Conservation (phyloP, 2,797 vertebrate genomes). For the Arctocebus calabarensis region DNA sequence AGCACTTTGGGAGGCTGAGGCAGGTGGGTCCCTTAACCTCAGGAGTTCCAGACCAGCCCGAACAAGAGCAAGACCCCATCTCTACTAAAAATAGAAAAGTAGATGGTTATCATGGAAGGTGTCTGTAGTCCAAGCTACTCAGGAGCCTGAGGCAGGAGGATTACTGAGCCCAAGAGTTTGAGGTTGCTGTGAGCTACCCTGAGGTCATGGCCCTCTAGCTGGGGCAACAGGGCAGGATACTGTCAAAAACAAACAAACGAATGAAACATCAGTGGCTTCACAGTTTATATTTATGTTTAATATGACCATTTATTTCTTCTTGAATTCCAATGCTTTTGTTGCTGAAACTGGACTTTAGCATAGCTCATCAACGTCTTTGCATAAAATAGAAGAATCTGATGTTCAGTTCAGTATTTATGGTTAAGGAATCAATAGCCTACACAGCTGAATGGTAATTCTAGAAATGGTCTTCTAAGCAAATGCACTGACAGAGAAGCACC, state of each 20-base stretch:
- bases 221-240: not conserved
- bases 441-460: not conserved
- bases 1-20: not conserved
- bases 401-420: not conserved
- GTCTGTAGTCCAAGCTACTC: not conserved
- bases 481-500: not conserved
- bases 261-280: not conserved
- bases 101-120: rapidly evolving
- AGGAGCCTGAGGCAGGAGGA: not conserved
- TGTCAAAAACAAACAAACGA: not conserved
- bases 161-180: not conserved
- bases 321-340: not conserved
- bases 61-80: not conserved
- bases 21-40: not conserved
- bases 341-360: not conserved
- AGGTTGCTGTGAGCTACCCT: not conserved
- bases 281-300: not conserved
- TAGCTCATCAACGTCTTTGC: not conserved
- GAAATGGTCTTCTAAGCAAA: conserved; percentile 19
- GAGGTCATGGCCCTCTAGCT: not conserved
- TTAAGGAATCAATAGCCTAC: not conserved
- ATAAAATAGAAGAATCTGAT: conserved; percentile 30
- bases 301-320: not conserved
- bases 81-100: not conserved
- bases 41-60: not conserved